Conservation (phyloP, 2,797 vertebrate species). For the Hapalemur alaotrensis region DNA sequence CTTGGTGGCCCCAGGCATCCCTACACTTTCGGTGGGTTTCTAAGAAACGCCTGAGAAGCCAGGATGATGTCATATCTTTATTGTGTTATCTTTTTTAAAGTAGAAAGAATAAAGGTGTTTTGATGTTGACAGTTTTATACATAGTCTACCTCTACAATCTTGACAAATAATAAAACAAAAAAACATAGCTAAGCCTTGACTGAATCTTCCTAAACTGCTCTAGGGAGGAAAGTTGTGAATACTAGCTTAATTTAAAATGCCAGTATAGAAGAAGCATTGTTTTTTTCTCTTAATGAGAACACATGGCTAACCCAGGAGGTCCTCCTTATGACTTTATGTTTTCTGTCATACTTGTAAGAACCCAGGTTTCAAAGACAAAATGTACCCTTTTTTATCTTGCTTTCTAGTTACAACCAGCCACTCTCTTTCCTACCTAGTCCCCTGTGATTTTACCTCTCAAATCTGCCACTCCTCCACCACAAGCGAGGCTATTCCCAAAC, state of each 20-base stretch:
- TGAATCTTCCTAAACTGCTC: background rate
- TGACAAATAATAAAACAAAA: conserved; percentile 38
- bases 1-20: background rate
- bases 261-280: background rate
- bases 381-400: background rate
- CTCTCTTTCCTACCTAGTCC: background rate
- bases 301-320: background rate
- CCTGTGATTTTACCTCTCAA: background rate
- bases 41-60: conserved; percentile 35
- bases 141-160: conserved; percentile 2
- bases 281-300: conserved; percentile 16
- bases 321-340: background rate
- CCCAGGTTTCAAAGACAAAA: background rate
- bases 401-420: background rate
- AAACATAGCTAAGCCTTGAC: conserved; percentile 25
- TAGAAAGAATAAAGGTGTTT: conserved; percentile 48
- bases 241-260: conserved; percentile 18
- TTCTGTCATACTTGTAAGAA: background rate
- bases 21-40: background rate
- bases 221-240: background rate
- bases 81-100: conserved; percentile 38
- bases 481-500: background rate
- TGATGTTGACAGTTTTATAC: conserved; percentile 43
- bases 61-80: background rate
- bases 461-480: background rate